Conservation (phyloP, 1,140 invertebrate genomes). For the Drosophila malerkotliana region DNA sequence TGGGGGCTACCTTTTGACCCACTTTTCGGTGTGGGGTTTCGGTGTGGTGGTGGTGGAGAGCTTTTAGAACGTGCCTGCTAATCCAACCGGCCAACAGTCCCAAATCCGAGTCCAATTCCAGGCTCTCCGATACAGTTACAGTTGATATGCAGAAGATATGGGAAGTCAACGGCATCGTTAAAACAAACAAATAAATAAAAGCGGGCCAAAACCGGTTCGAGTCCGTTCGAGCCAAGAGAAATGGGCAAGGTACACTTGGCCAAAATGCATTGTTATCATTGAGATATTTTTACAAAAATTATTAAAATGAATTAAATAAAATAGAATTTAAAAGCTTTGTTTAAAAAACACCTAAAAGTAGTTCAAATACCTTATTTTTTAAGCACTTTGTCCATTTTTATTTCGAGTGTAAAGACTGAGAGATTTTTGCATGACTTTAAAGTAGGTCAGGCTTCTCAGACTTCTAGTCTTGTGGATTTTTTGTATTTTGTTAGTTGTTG, state of each 20-base stretch:
- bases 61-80: conserved; percentile 73
- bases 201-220: conserved; percentile 33
- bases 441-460: conserved; percentile 57
- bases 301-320: no score
- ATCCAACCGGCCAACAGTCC: conserved; percentile 69
- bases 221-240: conserved; percentile 31
- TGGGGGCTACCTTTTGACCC: conserved; percentile 29
- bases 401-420: conserved; percentile 17
- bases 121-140: conserved; percentile 66
- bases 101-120: conserved; percentile 22
- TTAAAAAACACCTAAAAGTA: no score
- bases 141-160: conserved; percentile 45
- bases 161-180: conserved; percentile 61
- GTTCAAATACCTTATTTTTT: no score
- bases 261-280: neutral
- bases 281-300: no score
- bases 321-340: no score
- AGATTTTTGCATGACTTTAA: conserved; percentile 59
- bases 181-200: conserved; percentile 68
- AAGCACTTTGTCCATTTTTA: neutral
- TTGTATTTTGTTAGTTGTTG: conserved; percentile 15
- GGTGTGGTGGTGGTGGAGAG: conserved; percentile 26
- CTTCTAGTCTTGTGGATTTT: conserved; percentile 31
- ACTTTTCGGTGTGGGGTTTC: conserved; percentile 24
- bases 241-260: conserved; percentile 39